Evolutionary conservation across 2,113 vertebrate genomes (phyloP), one percentile per base, ranked within the genome.

Genomic region (Ammospiza caudacuta): DNA sequence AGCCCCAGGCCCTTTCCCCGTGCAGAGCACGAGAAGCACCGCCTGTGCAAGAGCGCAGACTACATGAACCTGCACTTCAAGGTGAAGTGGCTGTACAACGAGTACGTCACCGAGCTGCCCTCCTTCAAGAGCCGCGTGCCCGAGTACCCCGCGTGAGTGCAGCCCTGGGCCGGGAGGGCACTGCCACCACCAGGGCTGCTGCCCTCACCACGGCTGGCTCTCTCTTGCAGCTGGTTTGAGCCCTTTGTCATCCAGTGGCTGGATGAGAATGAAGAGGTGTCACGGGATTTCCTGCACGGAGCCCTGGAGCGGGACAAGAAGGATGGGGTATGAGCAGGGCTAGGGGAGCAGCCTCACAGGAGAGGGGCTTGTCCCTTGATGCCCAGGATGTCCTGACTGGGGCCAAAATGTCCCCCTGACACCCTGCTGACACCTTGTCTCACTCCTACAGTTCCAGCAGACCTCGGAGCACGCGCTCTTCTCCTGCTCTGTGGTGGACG

Each of bases 61-160:
- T 99, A 99, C 97, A 99, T 99, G 99, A 99, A 99, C 98, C 98
- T 99, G 90, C 99, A 99, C 97, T 99, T 99, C 97, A 99, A 99
- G 97, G 99, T 99, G 75, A 99, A 99, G 97, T 99, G 99, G 99
- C 97, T 99, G 5, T 99, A 99, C 97, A 99, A 99, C 1, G 99
- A 99, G 95, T 99, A 99, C 12, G 99, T 99, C 97, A 98, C 99
- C 2, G 99, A 99, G 92, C 98, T 99, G 92, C 99, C 99, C 16
- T 98, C 99, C 96, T 99, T 99, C 98, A 99, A 99, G 98, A 99
- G 97, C 97, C 97, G 98, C 0, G 99, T 99, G 70, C 99, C 99
- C 0, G 99, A 99, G 94, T 99, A 99, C 95, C 99, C 99, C 0
- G 98, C 99, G 99, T 99, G 96, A 99, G 99, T 98, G 74, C 70